Conservation (phyloP, 2,888 invertebrate species). For the Laspeyria flexula region DNA sequence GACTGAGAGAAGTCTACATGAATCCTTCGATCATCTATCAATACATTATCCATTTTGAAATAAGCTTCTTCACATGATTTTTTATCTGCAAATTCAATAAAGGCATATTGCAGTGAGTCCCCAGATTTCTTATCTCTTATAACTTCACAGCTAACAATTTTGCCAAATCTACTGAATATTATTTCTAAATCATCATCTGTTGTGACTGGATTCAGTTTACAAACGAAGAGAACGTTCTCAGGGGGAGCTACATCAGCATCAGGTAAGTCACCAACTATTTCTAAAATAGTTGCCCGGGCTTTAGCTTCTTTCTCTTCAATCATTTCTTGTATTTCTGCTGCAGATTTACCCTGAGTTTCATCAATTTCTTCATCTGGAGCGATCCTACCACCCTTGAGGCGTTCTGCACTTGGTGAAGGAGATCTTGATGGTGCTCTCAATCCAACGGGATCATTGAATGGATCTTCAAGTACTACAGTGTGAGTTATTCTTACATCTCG, state of each 20-base stretch:
- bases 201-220: constrained; percentile 99
- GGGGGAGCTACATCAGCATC: constrained; percentile 99
- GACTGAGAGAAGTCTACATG: constrained; percentile 99
- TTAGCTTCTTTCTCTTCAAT: constrained; percentile 96
- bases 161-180: constrained; percentile 98
- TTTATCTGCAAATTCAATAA: constrained; percentile 97
- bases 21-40: constrained; percentile 99
- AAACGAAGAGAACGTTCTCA: constrained; percentile 99
- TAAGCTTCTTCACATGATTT: constrained; percentile 98
- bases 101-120: constrained; percentile 99
- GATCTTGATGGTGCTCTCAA: constrained; percentile 93
- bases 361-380: constrained; percentile 97
- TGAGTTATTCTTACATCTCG: constrained; percentile 98
- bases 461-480: constrained; percentile 98
- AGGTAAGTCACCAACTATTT: constrained; percentile 99
- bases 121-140: constrained; percentile 96
- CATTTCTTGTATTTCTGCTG: constrained; percentile 94
- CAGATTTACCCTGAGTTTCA: constrained; percentile 94
- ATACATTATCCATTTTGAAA: constrained; percentile 99
- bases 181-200: constrained; percentile 98
- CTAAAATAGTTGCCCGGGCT: constrained; percentile 98
- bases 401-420: constrained; percentile 94
- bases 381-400: constrained; percentile 93
- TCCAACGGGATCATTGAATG: constrained; percentile 95
- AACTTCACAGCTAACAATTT: constrained; percentile 97